phyloP scores from a whole-genome alignment of 2,113 vertebrate genomes.

The Corynorhinus townsendii region DNA sequence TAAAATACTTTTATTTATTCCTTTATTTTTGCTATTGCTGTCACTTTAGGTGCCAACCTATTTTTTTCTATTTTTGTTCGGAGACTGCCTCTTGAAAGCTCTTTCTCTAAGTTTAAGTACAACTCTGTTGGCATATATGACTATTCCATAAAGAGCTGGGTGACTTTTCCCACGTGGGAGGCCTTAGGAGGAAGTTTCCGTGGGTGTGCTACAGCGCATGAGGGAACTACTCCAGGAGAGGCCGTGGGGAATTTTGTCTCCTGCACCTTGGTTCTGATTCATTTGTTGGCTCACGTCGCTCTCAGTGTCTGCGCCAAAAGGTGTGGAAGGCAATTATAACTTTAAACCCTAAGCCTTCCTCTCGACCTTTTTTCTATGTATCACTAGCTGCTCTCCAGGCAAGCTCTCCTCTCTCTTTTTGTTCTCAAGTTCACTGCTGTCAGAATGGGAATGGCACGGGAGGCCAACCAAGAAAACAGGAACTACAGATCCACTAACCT shows the following conservation, averaged over 20 bases:
- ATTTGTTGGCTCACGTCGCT: neutral
- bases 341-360: neutral
- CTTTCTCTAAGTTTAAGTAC: neutral
- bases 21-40: no score
- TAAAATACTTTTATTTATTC: no score
- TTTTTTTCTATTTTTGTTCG: no score
- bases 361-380: neutral
- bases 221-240: neutral
- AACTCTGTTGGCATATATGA: neutral
- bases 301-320: neutral
- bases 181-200: neutral
- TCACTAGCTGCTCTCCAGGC: neutral
- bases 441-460: neutral
- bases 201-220: neutral
- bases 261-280: conserved; percentile 29
- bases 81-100: neutral
- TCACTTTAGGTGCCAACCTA: no score
- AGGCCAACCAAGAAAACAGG: neutral
- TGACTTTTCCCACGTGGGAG: neutral
- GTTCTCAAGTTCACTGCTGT: neutral
- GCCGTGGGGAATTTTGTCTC: neutral
- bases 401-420: neutral
- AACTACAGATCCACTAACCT: neutral
- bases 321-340: neutral
- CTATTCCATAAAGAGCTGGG: neutral